Evolutionary conservation across 2,888 invertebrate species (phyloP).

Genomic region (Petrolisthes manimaculis): DNA sequence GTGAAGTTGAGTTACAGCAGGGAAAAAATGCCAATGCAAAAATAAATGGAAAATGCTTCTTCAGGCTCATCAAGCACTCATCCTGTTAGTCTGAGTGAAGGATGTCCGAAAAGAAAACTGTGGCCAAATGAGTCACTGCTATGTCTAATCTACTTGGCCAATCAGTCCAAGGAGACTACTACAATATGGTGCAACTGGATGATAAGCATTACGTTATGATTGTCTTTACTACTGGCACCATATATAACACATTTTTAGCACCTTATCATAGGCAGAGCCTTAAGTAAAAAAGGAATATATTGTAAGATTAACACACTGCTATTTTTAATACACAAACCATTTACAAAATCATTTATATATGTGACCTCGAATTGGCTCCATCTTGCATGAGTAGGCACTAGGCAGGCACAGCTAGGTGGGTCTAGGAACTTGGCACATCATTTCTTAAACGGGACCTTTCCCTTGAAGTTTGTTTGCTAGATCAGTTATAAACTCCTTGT

Average conservation of each 20-base stretch:
- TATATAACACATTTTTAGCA: not conserved
- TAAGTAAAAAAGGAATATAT: too few relatives aligned
- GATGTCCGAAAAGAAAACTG: too few relatives aligned
- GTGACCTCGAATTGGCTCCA: too few relatives aligned
- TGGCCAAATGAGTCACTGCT: slow-evolving; percentile 7
- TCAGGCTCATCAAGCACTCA: too few relatives aligned
- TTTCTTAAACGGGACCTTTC: slow-evolving; percentile 54
- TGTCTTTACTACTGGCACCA: not conserved
- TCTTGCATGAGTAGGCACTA: not conserved
- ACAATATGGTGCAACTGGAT: not conserved
- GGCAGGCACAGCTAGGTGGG: not conserved
- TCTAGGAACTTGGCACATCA: not conserved
- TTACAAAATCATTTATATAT: too few relatives aligned
- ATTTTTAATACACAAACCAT: too few relatives aligned
- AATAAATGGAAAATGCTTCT: too few relatives aligned
- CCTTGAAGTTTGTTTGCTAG: slow-evolving; percentile 70
- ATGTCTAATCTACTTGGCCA: slow-evolving; percentile 1
- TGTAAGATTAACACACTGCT: too few relatives aligned
- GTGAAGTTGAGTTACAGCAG: too few relatives aligned
- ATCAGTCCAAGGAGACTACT: not conserved
- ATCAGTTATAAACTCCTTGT: slow-evolving; percentile 87
- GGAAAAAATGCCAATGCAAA: too few relatives aligned
- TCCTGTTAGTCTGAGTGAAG: too few relatives aligned
- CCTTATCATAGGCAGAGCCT: too few relatives aligned
- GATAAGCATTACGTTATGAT: not conserved